phyloP scores from a whole-genome alignment of 1,140 invertebrate genomes.

The Stenopsyche tienmushanensis region DNA sequence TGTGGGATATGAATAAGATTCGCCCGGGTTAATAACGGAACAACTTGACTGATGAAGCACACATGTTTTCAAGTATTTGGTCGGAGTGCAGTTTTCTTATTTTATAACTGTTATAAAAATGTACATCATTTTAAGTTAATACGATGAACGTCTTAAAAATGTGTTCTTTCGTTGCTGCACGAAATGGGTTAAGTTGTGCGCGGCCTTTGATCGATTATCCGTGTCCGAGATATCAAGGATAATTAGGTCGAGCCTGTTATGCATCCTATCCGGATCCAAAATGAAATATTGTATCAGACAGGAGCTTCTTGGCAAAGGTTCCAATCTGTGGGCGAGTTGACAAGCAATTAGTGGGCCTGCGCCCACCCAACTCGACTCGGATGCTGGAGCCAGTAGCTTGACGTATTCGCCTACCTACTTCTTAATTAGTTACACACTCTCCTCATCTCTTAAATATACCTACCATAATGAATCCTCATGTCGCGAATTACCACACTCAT shows the following conservation, averaged over 20 bases:
- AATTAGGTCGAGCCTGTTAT: not conserved
- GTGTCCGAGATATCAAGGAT: not conserved
- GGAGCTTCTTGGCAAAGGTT: not conserved
- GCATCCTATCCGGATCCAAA: not conserved
- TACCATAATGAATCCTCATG: not conserved
- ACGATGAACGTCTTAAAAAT: too few relatives aligned
- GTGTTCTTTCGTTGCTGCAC: too few relatives aligned
- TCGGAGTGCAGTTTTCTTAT: too few relatives aligned
- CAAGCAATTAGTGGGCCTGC: conserved; percentile 16
- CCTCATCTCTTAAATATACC: not conserved
- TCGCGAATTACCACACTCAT: too few relatives aligned
- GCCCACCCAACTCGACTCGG: conserved; percentile 12
- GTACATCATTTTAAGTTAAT: too few relatives aligned
- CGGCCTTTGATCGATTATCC: not conserved
- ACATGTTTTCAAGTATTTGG: too few relatives aligned
- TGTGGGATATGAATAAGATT: too few relatives aligned
- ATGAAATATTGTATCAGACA: too few relatives aligned
- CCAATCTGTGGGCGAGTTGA: conserved; percentile 14
- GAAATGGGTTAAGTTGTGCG: not conserved
- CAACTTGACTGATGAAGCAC: too few relatives aligned
- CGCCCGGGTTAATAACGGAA: too few relatives aligned
- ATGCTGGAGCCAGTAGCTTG: not conserved
- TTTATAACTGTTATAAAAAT: too few relatives aligned
- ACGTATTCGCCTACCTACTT: not conserved
- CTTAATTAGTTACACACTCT: not conserved